Percentiles rank a stretch among this genome's conserved stretches.
Evolutionary conservation across 2,888 invertebrate genomes (phyloP).

Genomic region (Corbicula japonica): DNA sequence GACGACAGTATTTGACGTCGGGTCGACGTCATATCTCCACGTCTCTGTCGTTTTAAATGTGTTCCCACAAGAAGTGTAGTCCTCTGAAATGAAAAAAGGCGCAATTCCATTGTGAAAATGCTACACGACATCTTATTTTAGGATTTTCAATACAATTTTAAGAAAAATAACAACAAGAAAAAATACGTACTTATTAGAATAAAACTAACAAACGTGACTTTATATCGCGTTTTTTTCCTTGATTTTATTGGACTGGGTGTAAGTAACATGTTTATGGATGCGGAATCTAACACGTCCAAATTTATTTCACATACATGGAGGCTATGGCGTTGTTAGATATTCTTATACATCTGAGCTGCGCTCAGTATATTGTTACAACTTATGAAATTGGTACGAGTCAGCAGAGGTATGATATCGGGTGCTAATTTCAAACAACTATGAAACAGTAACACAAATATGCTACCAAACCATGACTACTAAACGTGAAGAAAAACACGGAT

Average conservation of each 20-base stretch:
- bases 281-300: too few relatives aligned
- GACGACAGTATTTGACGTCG: slow-evolving; percentile 30
- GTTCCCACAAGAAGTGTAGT: slow-evolving; percentile 55
- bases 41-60: slow-evolving; percentile 29
- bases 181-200: not conserved
- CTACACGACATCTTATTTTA: not conserved
- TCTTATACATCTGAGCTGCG: too few relatives aligned
- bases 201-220: not conserved
- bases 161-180: not conserved
- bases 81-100: slow-evolving; percentile 24
- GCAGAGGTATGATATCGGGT: not conserved
- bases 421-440: not conserved
- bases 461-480: not conserved
- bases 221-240: too few relatives aligned
- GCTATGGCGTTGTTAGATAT: too few relatives aligned
- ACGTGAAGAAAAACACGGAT: too few relatives aligned
- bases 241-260: too few relatives aligned
- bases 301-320: too few relatives aligned
- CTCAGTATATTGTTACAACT: too few relatives aligned
- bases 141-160: not conserved
- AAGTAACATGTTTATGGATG: too few relatives aligned
- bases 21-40: slow-evolving; percentile 37
- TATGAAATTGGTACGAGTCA: too few relatives aligned
- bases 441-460: not conserved
- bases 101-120: not conserved